Conservation (phyloP, 1,140 invertebrate genomes). For the Drosophila yakuba region DNA sequence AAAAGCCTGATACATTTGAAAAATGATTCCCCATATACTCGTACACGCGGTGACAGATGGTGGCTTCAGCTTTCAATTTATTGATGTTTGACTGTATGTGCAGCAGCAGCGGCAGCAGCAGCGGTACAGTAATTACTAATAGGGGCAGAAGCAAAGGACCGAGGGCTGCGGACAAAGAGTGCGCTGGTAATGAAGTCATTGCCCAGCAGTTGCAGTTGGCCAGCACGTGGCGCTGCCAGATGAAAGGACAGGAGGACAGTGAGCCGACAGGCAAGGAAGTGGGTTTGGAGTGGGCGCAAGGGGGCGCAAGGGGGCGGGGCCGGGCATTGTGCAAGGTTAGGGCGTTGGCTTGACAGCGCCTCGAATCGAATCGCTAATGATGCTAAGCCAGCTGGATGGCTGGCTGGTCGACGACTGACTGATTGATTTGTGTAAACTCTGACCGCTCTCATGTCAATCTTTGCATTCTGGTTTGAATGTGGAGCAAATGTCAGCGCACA, state of each 20-base stretch:
- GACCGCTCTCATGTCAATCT: conserved; percentile 58
- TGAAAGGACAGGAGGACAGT: conserved; percentile 19
- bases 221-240: conserved; percentile 61
- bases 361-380: conserved; percentile 56
- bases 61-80: conserved; percentile 19
- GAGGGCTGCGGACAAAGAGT: conserved; percentile 51
- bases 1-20: neutral
- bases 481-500: conserved; percentile 46
- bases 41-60: conserved; percentile 1
- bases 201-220: conserved; percentile 42
- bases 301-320: neutral
- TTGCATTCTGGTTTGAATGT: conserved; percentile 27
- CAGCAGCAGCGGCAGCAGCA: neutral
- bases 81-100: conserved; percentile 12
- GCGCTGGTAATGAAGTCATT: conserved; percentile 74
- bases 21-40: neutral
- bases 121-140: conserved; percentile 37
- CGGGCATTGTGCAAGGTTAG: conserved; percentile 73
- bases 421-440: conserved; percentile 80
- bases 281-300: neutral
- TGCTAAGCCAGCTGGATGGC: conserved; percentile 28
- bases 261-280: conserved; percentile 5
- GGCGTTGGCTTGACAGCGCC: conserved; percentile 60
- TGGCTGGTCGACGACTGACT: conserved; percentile 11
- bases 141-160: neutral